Percentiles rank a stretch among this genome's conserved stretches.
Evolutionary conservation across 2,888 invertebrate species (phyloP).

Genomic region (Drosophila longiperda): DNA sequence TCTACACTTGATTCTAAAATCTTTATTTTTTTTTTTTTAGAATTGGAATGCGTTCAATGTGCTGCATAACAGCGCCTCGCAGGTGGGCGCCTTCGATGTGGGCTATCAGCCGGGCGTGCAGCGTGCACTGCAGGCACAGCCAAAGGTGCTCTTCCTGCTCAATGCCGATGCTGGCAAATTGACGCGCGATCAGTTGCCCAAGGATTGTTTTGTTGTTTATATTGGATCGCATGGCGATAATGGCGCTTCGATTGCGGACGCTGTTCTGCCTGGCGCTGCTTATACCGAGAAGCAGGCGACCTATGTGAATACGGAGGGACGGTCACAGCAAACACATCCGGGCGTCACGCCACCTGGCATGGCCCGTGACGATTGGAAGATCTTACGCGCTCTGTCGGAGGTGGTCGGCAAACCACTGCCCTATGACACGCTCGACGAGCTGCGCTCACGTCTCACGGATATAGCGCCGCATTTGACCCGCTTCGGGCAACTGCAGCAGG

Average conservation of each 20-base stretch:
- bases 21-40: slow-evolving; percentile 45
- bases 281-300: slow-evolving; percentile 99
- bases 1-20: background rate
- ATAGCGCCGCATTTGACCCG: slow-evolving; percentile 95
- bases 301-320: slow-evolving; percentile 98
- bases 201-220: slow-evolving; percentile 94
- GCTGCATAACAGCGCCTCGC: slow-evolving; percentile 95
- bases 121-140: slow-evolving; percentile 87
- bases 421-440: slow-evolving; percentile 94
- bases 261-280: slow-evolving; percentile 97
- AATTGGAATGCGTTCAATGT: slow-evolving; percentile 95
- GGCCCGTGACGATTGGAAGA: slow-evolving; percentile 99
- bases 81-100: slow-evolving; percentile 97
- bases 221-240: slow-evolving; percentile 98
- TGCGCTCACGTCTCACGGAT: slow-evolving; percentile 92
- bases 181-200: slow-evolving; percentile 90
- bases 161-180: slow-evolving; percentile 97
- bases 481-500: slow-evolving; percentile 93
- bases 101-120: slow-evolving; percentile 93
- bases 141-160: slow-evolving; percentile 93
- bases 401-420: slow-evolving; percentile 91
- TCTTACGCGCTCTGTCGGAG: slow-evolving; percentile 97
- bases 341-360: slow-evolving; percentile 96
- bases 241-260: slow-evolving; percentile 96
- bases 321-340: slow-evolving; percentile 94